Conservation (phyloP, 2,888 invertebrate species). For the Endotricha flammealis region DNA sequence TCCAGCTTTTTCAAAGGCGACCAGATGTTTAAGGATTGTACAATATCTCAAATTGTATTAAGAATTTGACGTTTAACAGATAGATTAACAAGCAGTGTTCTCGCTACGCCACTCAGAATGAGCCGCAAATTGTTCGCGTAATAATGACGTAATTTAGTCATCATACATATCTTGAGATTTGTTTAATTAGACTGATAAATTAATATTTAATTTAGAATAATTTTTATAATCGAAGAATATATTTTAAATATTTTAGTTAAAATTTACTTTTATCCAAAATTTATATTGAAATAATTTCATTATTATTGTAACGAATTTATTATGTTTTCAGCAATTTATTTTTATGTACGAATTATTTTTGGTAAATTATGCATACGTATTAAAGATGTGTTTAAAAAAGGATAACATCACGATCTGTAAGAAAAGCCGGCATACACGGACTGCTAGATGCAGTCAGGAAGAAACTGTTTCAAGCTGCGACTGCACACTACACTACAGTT, state of each 20-base stretch:
- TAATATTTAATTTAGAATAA: neutral
- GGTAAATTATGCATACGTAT: neutral
- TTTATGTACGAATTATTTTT: neutral
- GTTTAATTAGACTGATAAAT: slow-evolving; percentile 8
- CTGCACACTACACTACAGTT: no score
- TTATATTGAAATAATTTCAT: neutral
- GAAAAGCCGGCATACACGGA: no score
- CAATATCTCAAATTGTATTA: neutral
- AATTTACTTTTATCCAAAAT: neutral
- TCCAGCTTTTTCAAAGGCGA: no score
- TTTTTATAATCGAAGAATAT: neutral
- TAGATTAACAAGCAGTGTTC: neutral
- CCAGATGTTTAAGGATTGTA: no score
- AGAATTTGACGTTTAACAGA: no score
- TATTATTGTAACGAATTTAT: neutral
- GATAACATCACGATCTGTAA: no score
- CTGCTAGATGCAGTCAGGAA: no score
- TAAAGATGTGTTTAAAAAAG: neutral
- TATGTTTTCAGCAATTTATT: neutral
- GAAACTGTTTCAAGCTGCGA: neutral
- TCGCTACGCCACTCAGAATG: neutral
- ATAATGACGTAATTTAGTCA: neutral
- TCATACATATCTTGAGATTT: slow-evolving; percentile 7
- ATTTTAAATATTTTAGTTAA: neutral
- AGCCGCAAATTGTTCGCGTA: neutral